A percentile compares a stretch with the other conserved stretches of the same genome.
These are phyloP conservation scores for Anolis carolinensis DNA, from an alignment of 2,113 vertebrate species.

Conservation along the genomic window DNA sequence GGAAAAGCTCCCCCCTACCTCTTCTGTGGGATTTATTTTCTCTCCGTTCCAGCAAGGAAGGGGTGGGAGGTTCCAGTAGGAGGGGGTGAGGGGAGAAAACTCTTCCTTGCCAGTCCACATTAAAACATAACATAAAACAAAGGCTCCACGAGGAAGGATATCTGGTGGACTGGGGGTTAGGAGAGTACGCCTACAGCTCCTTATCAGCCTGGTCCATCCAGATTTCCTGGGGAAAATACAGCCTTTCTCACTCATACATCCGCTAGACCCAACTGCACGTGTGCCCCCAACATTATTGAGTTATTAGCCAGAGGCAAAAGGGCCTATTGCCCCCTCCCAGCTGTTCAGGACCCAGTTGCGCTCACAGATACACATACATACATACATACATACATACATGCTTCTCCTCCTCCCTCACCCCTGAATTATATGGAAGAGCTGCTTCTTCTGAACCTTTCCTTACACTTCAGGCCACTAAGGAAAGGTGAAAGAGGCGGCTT, in stretches of 20 bases:
- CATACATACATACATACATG: too few relatives aligned
- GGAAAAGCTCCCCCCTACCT: neutral
- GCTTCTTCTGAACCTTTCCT: too few relatives aligned
- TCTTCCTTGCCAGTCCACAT: neutral
- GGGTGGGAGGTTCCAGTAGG: neutral
- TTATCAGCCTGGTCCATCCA: neutral
- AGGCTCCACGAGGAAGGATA: neutral
- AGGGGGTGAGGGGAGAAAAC: neutral
- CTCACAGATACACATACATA: too few relatives aligned
- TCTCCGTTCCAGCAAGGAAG: conserved; percentile 20
- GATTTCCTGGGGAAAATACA: neutral
- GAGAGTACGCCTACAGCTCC: neutral
- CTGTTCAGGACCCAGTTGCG: neutral
- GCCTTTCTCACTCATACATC: neutral
- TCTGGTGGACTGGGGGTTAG: too few relatives aligned
- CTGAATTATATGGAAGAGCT: too few relatives aligned
- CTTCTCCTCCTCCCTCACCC: too few relatives aligned
- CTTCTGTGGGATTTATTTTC: conserved; percentile 32
- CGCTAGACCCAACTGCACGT: neutral
- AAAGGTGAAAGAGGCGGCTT: too few relatives aligned
- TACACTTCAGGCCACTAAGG: too few relatives aligned
- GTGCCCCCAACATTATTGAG: neutral
- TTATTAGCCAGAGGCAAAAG: neutral
- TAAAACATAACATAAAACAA: neutral
- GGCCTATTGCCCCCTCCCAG: neutral